Conservation (phyloP, 37 sponge, comb jelly and placozoan genomes). For the Chondrilla cf. caribensis region DNA sequence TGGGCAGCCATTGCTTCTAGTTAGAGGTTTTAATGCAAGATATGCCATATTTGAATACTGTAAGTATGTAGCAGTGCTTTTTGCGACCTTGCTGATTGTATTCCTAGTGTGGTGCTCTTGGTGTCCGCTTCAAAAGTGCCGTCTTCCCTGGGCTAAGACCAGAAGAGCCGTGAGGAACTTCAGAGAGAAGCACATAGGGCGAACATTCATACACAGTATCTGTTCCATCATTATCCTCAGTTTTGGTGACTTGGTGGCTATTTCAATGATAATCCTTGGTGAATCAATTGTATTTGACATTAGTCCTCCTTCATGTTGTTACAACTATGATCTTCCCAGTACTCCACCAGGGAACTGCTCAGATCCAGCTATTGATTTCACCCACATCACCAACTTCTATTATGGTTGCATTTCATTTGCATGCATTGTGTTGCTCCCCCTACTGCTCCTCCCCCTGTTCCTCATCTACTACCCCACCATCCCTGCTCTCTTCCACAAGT, state of each 20-base stretch:
- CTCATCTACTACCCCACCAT: constrained; percentile 16
- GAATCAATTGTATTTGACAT: no score
- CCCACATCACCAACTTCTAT: no score
- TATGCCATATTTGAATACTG: neutral
- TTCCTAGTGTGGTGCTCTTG: neutral
- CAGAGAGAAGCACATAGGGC: neutral
- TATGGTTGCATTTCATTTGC: no score
- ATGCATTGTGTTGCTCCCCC: neutral
- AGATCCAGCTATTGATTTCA: no score
- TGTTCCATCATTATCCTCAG: neutral
- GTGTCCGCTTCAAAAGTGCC: neutral
- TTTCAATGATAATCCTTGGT: neutral
- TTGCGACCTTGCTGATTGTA: neutral
- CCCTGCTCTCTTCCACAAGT: neutral
- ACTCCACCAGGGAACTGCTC: no score
- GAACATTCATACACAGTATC: neutral
- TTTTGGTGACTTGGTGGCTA: neutral
- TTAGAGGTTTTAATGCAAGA: no score
- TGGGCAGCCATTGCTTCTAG: neutral
- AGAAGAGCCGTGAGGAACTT: neutral
- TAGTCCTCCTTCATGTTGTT: no score
- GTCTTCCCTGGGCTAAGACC: neutral
- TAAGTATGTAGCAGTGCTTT: neutral
- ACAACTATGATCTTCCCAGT: no score
- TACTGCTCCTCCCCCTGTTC: neutral